Percentiles rank a stretch among this genome's conserved stretches.
Evolutionary conservation across 1,140 invertebrate genomes (phyloP).

Genomic region (Adelges cooleyi): DNA sequence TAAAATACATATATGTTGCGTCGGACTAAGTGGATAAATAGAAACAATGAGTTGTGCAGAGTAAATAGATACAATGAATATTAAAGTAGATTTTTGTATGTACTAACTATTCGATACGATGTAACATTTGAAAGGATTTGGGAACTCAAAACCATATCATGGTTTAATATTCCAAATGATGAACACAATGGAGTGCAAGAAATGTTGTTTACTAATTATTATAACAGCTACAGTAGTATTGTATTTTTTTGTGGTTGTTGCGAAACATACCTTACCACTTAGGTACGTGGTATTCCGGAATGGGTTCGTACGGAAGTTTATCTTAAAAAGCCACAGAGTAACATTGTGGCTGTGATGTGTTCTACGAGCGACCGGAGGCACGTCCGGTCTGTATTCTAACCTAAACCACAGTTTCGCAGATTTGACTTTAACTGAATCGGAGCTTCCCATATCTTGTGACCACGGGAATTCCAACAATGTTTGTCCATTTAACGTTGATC

Average conservation of each 20-base stretch:
- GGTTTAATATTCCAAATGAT: too few relatives aligned
- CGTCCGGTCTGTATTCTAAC: constrained; percentile 47
- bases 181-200: too few relatives aligned
- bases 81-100: too few relatives aligned
- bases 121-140: too few relatives aligned
- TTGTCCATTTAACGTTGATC: constrained; percentile 67
- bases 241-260: background rate
- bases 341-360: constrained; percentile 26
- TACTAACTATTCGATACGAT: too few relatives aligned
- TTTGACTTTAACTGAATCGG: constrained; percentile 50
- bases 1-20: too few relatives aligned
- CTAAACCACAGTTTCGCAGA: constrained; percentile 63
- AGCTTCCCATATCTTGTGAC: constrained; percentile 41
- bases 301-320: constrained; percentile 33
- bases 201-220: too few relatives aligned
- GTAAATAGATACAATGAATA: too few relatives aligned
- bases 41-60: too few relatives aligned
- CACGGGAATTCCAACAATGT: constrained; percentile 70
- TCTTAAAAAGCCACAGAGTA: constrained; percentile 22
- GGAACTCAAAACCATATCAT: too few relatives aligned
- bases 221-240: background rate
- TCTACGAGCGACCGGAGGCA: constrained; percentile 34
- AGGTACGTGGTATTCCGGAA: constrained; percentile 45
- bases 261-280: constrained; percentile 44
- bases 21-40: too few relatives aligned